Evolutionary conservation across 2,797 vertebrate genomes (phyloP), one percentile per base, ranked within the genome.

Genomic region (Taeniopygia guttata): DNA sequence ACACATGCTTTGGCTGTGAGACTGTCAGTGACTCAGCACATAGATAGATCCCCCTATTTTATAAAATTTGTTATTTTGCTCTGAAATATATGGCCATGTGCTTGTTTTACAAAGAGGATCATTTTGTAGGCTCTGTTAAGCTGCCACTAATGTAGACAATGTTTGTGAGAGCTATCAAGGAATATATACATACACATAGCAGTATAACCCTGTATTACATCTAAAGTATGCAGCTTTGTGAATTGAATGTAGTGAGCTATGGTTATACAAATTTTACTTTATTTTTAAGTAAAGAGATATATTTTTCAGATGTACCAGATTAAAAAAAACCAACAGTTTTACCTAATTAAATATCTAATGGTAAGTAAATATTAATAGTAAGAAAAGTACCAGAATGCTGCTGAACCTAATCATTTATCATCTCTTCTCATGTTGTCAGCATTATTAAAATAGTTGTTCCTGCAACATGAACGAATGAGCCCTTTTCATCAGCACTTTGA

Each of bases 401-500:
- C 73, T 80, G 59, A 74, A 73, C 20, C 84, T 83, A 43, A 46
- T 70, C 0, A 69, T 94, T 89, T 89, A 34, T 80, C 52, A 63
- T 60, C 34, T 81, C 49, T 79, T 90, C 55, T 93, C 2, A 0
- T 79, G 36, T 75, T n/a, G 74, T 90, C 84, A 92, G 79, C 69
- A 79, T 88, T 75, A 79, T 72, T 62, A 81, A 78, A 93, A 49
- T 49, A 87, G 46, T 75, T 83, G 49, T 85, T 96, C 62, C 69
- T 92, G 52, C 58, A 81, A 69, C 85, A 75, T 78, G 51, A 87
- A 70, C 81, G 87, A 74, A 89, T 72, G 62, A 81, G 75, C 52
- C 30, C 45, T 90, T 93, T 72, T 77, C 90, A 68, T 85, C 72
- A 93, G 76, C 69, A 81, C 69, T 95, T 87, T 27, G 34, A n/a